A percentile compares a stretch with the other conserved stretches of the same genome.
phyloP scores from a whole-genome alignment of 2,797 vertebrate genomes.

The Furcifer pardalis region DNA sequence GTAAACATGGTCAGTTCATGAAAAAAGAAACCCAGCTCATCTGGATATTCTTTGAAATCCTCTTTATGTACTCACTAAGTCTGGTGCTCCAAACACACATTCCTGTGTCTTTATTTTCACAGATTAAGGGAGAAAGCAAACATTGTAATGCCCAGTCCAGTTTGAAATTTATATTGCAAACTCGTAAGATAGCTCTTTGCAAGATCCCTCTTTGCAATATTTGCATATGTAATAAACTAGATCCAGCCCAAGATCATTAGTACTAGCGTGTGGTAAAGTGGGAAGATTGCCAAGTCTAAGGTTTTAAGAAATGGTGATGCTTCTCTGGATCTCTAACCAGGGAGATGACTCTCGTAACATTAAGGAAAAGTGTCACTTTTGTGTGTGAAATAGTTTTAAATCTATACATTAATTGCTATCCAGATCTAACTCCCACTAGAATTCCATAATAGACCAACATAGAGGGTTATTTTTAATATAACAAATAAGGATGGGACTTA shows the following conservation, averaged over 20 bases:
- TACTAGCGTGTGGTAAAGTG: no score
- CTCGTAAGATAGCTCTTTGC: not conserved
- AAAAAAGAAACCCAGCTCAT: not conserved
- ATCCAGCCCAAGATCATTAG: not conserved
- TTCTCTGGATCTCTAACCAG: no score
- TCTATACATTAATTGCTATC: no score
- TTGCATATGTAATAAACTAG: not conserved
- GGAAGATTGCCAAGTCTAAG: no score
- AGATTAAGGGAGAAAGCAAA: not conserved
- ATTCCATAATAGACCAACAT: no score
- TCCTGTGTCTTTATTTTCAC: not conserved
- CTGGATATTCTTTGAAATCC: not conserved
- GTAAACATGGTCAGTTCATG: not conserved
- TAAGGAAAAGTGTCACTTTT: no score
- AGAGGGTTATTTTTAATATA: no score
- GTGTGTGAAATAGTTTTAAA: no score
- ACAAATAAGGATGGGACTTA: no score
- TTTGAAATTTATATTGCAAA: not conserved
- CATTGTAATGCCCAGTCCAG: not conserved
- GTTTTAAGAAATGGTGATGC: no score
- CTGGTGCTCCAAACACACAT: not conserved
- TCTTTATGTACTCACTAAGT: not conserved
- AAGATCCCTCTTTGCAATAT: not conserved
- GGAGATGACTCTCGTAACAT: no score
- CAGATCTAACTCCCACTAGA: no score